Evolutionary conservation across 2,797 vertebrate species (phyloP), one percentile per base, ranked within the genome.

Genomic region (Poecilia gillii): DNA sequence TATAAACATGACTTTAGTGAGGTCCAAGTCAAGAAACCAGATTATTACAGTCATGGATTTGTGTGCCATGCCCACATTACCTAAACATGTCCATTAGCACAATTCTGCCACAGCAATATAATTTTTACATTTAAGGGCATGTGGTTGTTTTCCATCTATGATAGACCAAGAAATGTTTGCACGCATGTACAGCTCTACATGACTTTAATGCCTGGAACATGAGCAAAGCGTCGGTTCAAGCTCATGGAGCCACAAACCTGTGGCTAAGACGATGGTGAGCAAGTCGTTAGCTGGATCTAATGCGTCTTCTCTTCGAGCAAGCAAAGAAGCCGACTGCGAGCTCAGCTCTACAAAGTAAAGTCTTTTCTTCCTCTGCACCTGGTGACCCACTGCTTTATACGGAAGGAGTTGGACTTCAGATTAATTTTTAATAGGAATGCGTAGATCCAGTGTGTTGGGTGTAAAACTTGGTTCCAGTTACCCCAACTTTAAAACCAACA

Each of bases 311-410:
- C 78, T 31, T 33, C 46, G 1, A 82, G 81, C 80, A 86, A 92
- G 83, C 84, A 74, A 81, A 89, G 89, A 89, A 89, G 87, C 71
- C 74, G 75, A 23, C 88, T 76, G 75, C 76, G 20, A 36, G 41
- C 71, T 75, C 72, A 64, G 49, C 87, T 85, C 66, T 59, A 84
- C 70, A 73, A 75, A 84, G 86, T 88, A 84, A 87, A 71, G 25
- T 39, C 31, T 55, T 6, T 81, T 78, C 64, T 82, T 85, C 64
- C 41, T 90, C 70, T 81, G 75, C 43, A 59, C 68, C 39, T 72
- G 51, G 28, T 73, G 33, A 73, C 68, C 77, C 41, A 7, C 43
- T 59, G 62, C 73, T 14, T 66, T 57, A 73, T 46, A 62, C 16
- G 28, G 14, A n/a, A 74, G 62, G 7, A 39, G 6, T 55, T 53